Base-by-base conservation (phyloP, 1,140 invertebrate genomes). In the Berghia stephanieae region DNA sequence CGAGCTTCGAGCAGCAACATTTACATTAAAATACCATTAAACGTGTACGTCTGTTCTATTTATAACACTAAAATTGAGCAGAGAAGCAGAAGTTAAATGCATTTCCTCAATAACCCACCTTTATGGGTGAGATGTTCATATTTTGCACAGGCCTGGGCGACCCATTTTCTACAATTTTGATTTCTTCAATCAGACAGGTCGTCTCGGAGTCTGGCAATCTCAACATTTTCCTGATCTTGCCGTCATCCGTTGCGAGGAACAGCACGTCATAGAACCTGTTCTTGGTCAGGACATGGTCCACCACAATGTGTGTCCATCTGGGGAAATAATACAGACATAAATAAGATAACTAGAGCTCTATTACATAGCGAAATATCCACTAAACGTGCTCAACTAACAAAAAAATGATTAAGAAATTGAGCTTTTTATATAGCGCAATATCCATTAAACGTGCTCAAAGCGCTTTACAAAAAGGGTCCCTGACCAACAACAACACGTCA, bases 141-240 rank as follows among this genome's bases (percentile, higher is more conserved):
- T 91, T 92, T 88, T 92, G 89, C 46, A 94, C 91, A 49, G 92
- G 88, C 40, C 91, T 91, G 38, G 87, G 86, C 0, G 88, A 83
- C 40, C 86, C 85, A 79, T 92, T 88, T 21, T 86, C 82, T 10
- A 94, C 91, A 2, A 95, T 91, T 73, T 94, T 92, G 92, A 96
- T 95, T 69, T 95, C 91, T 87, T 98, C 96, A 24, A 97, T 92
- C 3, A 97, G 89, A 88, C 96, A 98, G 0, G 95, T 93, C 76
- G 70, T 60, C n/a, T 79, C 78, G 40, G 36, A 94, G 91, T 10
- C 91, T 83, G 6, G 95, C 93, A 81, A 94, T 87, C 96, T 90
- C 0, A 94, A 93, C 80, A 97, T 91, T 86, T 98, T 98, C 81
- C 95, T 93, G 13, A 98, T 92, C 10, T 93, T 85, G 27, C 94